Percentiles rank a stretch among this genome's conserved stretches.
These are phyloP conservation scores for Fratercula arctica DNA, from an alignment of 2,797 vertebrate species.

Conservation along the genomic window DNA sequence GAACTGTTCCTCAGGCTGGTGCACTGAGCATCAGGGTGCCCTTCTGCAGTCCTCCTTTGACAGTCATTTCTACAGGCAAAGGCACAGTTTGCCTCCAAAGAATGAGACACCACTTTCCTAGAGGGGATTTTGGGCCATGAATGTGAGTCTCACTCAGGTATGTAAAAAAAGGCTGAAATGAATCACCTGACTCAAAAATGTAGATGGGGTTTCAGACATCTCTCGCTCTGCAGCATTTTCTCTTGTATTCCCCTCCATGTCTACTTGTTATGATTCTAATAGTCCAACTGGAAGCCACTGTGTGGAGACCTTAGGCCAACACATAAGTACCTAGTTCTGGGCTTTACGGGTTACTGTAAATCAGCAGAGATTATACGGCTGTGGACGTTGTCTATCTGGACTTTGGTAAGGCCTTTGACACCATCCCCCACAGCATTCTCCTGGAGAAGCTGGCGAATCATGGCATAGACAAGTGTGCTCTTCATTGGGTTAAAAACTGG, in stretches of 20 bases:
- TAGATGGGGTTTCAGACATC: neutral
- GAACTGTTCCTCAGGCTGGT: neutral
- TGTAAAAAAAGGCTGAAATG: neutral
- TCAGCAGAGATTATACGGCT: neutral
- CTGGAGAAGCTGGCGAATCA: too few relatives aligned
- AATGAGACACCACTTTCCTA: neutral
- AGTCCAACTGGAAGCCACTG: neutral
- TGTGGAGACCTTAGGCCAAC: neutral
- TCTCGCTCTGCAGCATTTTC: neutral
- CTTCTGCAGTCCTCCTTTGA: neutral
- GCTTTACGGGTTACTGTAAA: neutral
- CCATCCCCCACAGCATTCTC: too few relatives aligned
- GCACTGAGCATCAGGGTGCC: neutral
- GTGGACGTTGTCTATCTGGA: too few relatives aligned
- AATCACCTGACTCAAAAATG: neutral
- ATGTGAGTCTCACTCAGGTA: neutral
- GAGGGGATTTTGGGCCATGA: neutral
- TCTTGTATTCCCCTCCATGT: fast-evolving
- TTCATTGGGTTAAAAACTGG: too few relatives aligned
- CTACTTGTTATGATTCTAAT: neutral
- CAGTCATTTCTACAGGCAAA: neutral
- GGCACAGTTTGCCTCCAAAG: neutral
- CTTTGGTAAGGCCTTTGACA: too few relatives aligned
- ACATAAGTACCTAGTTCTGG: neutral
- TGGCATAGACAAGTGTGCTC: too few relatives aligned